Evolutionary conservation across 2,888 invertebrate genomes (phyloP).

Genomic region (Eugnorisma glareosa): DNA sequence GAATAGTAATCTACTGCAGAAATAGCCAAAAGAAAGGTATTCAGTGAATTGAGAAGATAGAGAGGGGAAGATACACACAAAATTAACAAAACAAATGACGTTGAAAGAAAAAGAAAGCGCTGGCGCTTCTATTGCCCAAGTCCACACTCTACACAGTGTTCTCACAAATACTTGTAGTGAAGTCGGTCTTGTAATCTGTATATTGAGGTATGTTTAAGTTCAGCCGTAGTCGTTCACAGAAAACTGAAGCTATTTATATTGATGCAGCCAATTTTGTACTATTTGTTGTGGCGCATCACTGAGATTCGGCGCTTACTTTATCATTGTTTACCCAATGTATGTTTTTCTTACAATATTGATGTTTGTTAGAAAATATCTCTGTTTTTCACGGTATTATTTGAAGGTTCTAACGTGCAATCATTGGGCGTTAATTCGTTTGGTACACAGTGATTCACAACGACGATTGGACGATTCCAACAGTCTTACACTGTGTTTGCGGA

Average conservation of each 20-base stretch:
- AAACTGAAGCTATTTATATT: constrained; percentile 64
- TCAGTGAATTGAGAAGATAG: not conserved
- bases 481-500: not conserved
- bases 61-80: not conserved
- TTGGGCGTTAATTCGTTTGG: constrained; percentile 17
- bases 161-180: constrained; percentile 63
- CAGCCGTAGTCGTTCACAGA: constrained; percentile 59
- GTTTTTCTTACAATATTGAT: constrained; percentile 12
- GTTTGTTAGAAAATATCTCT: constrained; percentile 28
- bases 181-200: constrained; percentile 69
- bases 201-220: constrained; percentile 67
- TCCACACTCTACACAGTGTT: constrained; percentile 39
- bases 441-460: constrained; percentile 35
- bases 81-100: not conserved
- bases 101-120: not conserved
- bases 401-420: constrained; percentile 13
- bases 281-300: constrained; percentile 42
- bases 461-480: constrained; percentile 9
- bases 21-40: not conserved
- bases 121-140: constrained; percentile 22
- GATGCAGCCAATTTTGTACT: constrained; percentile 57
- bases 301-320: constrained; percentile 34
- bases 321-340: constrained; percentile 34
- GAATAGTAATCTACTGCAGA: no score
- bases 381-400: constrained; percentile 11